Evolutionary conservation across 2,113 vertebrate genomes (phyloP).

Genomic region (Pseudopipra pipra): DNA sequence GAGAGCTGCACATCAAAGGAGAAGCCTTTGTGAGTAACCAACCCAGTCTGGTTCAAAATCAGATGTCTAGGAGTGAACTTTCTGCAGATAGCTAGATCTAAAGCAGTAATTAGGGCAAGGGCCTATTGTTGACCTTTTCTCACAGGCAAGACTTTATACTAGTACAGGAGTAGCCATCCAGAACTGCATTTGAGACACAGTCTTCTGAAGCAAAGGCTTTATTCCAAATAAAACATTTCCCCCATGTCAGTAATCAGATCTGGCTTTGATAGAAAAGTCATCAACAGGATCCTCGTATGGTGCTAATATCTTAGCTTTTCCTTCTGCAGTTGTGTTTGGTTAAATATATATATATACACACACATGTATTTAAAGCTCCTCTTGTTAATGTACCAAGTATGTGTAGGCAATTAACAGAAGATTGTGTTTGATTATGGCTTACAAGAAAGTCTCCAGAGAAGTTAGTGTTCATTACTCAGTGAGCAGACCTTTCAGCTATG

Average conservation of each 20-base stretch:
- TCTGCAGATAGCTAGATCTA: not conserved
- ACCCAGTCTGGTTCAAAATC: not conserved
- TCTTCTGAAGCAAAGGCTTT: not conserved
- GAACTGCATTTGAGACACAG: not conserved
- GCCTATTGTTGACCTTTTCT: not conserved
- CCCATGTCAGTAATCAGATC: not conserved
- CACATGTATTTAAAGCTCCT: not conserved
- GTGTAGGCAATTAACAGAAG: conserved; percentile 29
- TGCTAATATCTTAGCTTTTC: not conserved
- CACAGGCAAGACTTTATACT: not conserved
- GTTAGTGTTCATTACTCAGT: conserved; percentile 7
- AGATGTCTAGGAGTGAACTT: not conserved
- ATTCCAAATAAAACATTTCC: conserved; percentile 26
- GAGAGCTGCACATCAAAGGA: not conserved
- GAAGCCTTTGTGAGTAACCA: not conserved
- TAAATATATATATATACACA: not conserved
- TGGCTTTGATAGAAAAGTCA: conserved; percentile 7
- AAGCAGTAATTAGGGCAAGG: not conserved
- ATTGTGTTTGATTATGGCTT: conserved; percentile 26
- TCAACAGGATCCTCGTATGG: not conserved
- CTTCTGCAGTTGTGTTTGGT: not conserved
- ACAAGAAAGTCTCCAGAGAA: conserved; percentile 17
- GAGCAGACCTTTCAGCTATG: conserved; percentile 13
- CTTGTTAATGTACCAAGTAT: conserved; percentile 29
- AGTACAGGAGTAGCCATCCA: not conserved